phyloP scores from a whole-genome alignment of 2,797 vertebrate species.

The Euthynnus affinis region DNA sequence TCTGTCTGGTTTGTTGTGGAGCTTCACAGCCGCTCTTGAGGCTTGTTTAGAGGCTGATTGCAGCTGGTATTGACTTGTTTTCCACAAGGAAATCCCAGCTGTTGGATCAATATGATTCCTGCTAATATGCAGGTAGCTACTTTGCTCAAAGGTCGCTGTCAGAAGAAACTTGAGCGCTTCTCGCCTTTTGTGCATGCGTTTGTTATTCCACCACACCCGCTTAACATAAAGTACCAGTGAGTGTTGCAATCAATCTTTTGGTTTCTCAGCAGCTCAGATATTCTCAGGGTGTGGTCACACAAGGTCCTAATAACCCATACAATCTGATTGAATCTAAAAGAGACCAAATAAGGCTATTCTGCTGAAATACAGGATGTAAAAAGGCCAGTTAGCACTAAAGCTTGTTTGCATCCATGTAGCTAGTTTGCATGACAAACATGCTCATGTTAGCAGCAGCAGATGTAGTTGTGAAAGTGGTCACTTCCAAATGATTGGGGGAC shows the following conservation, averaged over 20 bases:
- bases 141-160: slow-evolving; percentile 10
- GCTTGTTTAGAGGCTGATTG: not conserved
- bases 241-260: slow-evolving; percentile 13
- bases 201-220: slow-evolving; percentile 20
- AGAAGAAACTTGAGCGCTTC: slow-evolving; percentile 4
- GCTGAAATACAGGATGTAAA: not conserved
- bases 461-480: not conserved
- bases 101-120: slow-evolving; percentile 15
- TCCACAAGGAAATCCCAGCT: slow-evolving; percentile 25
- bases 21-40: not conserved
- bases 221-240: not conserved
- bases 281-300: not conserved
- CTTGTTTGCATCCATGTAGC: not conserved
- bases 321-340: not conserved
- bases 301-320: not conserved
- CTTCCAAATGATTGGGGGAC: too few species aligned
- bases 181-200: not conserved
- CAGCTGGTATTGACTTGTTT: slow-evolving; percentile 5
- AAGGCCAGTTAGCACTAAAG: not conserved
- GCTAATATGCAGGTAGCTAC: not conserved
- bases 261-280: slow-evolving; percentile 5
- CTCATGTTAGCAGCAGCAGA: not conserved
- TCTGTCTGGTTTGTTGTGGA: slow-evolving; percentile 6
- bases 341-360: not conserved
- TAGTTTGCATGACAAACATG: slow-evolving; percentile 1